phyloP scores from a whole-genome alignment of 2,113 vertebrate species.

The Carassius gibelio region DNA sequence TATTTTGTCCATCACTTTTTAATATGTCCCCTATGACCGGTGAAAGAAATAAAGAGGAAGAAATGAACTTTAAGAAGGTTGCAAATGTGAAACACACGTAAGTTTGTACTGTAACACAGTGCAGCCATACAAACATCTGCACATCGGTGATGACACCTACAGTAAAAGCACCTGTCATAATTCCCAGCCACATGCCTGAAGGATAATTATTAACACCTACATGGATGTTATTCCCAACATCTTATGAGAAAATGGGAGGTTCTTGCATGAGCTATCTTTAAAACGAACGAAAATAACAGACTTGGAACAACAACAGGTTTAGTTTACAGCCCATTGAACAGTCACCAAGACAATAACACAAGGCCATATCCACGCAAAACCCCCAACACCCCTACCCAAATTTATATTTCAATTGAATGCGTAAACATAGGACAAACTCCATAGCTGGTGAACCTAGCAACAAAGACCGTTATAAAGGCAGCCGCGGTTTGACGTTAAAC shows the following conservation, averaged over 20 bases:
- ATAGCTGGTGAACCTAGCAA: slow-evolving; percentile 63
- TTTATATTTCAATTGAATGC: not conserved
- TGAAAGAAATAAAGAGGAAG: not conserved
- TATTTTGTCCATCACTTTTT: not conserved
- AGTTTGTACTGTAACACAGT: not conserved
- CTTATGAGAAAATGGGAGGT: not conserved
- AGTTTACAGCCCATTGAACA: slow-evolving; percentile 15
- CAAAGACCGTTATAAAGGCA: slow-evolving; percentile 75
- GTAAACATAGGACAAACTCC: not conserved
- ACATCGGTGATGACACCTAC: not conserved
- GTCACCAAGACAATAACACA: not conserved
- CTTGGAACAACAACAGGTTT: not conserved
- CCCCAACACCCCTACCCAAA: not conserved
- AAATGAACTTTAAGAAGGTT: not conserved
- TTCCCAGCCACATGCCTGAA: not conserved
- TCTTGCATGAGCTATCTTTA: not conserved
- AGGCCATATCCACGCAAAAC: not conserved
- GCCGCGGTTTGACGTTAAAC: slow-evolving; percentile 72
- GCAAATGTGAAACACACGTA: not conserved
- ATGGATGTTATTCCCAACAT: not conserved
- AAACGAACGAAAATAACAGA: not conserved
- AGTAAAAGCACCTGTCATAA: not conserved
- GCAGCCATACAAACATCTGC: not conserved
- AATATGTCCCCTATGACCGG: not conserved
- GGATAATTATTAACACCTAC: not conserved